Percentiles rank a stretch among this genome's conserved stretches.
These are phyloP conservation scores for Terrapene triunguis DNA, from an alignment of 2,113 vertebrate genomes.

Conservation along the genomic window DNA sequence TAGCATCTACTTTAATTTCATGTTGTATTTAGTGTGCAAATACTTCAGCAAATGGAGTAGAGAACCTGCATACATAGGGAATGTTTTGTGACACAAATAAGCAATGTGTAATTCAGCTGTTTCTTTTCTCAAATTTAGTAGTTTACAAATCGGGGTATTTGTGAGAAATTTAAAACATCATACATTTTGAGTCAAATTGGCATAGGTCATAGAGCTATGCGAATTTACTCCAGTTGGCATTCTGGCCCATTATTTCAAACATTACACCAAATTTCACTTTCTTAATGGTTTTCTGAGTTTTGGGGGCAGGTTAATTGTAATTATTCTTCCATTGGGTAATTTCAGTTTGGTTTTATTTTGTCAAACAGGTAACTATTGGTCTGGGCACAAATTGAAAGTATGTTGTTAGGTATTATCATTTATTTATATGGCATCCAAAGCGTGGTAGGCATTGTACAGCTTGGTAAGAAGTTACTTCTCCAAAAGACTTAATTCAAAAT, in stretches of 20 bases:
- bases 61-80: background rate
- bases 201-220: background rate
- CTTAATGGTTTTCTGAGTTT: background rate
- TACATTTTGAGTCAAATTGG: background rate
- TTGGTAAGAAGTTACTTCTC: background rate
- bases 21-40: rapidly evolving
- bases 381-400: background rate
- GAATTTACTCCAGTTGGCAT: background rate
- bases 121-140: background rate
- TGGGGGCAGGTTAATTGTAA: background rate
- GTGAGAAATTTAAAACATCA: background rate
- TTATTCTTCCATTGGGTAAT: background rate
- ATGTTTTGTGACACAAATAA: background rate
- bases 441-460: background rate
- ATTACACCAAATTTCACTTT: background rate
- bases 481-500: background rate
- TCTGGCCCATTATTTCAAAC: background rate
- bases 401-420: background rate
- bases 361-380: background rate
- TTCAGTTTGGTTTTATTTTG: background rate
- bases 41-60: background rate
- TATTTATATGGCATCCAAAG: background rate
- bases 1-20: background rate
- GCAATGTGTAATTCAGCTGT: background rate
- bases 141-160: background rate